Percentiles rank a stretch among this genome's conserved stretches.
Conservation (phyloP, 2,888 invertebrate genomes). For the Drosophila mimica region DNA sequence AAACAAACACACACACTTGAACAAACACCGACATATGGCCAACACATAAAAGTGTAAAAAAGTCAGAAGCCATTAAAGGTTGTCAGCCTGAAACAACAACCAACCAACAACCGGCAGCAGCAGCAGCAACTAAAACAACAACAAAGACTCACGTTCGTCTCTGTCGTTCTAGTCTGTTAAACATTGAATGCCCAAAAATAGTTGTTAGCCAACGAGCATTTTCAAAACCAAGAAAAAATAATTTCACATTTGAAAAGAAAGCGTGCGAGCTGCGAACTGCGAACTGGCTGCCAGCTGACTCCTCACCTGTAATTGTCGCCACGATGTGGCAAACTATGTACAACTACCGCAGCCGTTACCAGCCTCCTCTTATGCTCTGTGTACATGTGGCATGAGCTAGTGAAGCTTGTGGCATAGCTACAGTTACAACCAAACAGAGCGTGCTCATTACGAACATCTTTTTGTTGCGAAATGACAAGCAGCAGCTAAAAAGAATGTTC, state of each 20-base stretch:
- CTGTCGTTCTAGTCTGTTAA: conserved; percentile 75
- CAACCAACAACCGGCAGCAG: conserved; percentile 13
- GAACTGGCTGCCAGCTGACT: conserved; percentile 26
- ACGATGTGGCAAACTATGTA: conserved; percentile 26
- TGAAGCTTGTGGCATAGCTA: conserved; percentile 11
- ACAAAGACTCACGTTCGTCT: conserved; percentile 25
- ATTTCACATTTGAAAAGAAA: conserved; percentile 70
- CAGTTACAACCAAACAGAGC: conserved; percentile 31
- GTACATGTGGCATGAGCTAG: not conserved
- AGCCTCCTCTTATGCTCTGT: not conserved
- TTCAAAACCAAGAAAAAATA: conserved; percentile 37
- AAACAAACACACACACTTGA: conserved; percentile 30
- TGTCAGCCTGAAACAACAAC: conserved; percentile 42
- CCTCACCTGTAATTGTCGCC: conserved; percentile 49
- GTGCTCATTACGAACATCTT: conserved; percentile 15
- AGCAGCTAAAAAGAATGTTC: conserved; percentile 10
- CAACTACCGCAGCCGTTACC: conserved; percentile 25
- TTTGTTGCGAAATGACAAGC: conserved; percentile 1
- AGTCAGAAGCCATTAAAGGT: conserved; percentile 77
- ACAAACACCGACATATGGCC: conserved; percentile 36
- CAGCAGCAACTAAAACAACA: conserved; percentile 26
- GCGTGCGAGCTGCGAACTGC: conserved; percentile 62
- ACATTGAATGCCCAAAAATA: conserved; percentile 70
- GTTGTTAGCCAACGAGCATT: conserved; percentile 35
- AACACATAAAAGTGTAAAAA: conserved; percentile 73